Evolutionary conservation across 2,888 invertebrate species (phyloP).

Genomic region (Altica lythri): DNA sequence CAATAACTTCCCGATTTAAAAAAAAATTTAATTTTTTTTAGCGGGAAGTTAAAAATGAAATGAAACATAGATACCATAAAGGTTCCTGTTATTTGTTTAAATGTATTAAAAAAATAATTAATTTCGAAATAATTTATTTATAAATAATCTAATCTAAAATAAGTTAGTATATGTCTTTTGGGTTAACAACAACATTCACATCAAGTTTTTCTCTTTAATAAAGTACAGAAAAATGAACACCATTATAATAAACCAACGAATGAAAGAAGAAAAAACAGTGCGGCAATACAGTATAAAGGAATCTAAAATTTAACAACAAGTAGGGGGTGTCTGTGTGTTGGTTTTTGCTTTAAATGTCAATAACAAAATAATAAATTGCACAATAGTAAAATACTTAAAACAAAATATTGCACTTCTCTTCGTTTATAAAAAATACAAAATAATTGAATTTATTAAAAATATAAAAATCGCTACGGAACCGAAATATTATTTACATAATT

Average conservation of each 20-base stretch:
- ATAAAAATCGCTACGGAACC: no score
- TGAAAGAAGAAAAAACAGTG: slow-evolving; percentile 20
- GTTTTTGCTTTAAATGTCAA: not conserved
- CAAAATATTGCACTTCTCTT: no score
- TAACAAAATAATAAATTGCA: no score
- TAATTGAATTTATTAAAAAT: no score
- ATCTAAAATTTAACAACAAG: slow-evolving; percentile 33
- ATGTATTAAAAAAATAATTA: slow-evolving; percentile 1
- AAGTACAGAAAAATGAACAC: slow-evolving; percentile 29
- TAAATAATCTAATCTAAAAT: slow-evolving; percentile 33
- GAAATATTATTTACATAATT: no score
- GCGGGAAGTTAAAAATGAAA: no score
- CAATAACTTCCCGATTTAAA: no score
- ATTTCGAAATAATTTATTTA: slow-evolving; percentile 32
- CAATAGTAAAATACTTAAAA: no score
- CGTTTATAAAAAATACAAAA: no score
- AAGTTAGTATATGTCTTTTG: slow-evolving; percentile 32
- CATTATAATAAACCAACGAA: slow-evolving; percentile 26
- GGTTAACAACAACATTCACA: slow-evolving; percentile 32
- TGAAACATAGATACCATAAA: no score
- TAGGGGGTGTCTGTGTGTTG: slow-evolving; percentile 6
- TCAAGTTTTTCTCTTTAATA: slow-evolving; percentile 25
- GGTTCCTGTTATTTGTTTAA: not conserved
- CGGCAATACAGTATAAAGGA: slow-evolving; percentile 24
- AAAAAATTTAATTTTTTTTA: no score